These are phyloP conservation scores for Cyanoramphus novaezelandiae DNA, from an alignment of 2,113 vertebrate genomes.

Conservation along the genomic window DNA sequence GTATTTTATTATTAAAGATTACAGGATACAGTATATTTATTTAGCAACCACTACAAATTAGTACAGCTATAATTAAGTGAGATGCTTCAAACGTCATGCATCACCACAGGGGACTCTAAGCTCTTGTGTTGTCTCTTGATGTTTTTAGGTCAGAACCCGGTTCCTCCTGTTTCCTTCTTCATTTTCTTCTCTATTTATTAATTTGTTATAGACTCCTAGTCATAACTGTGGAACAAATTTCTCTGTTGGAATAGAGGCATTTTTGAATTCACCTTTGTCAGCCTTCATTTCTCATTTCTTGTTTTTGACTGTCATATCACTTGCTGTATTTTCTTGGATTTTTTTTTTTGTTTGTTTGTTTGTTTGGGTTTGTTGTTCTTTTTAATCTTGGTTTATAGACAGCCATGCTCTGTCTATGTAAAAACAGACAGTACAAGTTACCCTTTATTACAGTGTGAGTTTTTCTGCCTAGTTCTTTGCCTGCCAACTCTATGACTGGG, in stretches of 20 bases:
- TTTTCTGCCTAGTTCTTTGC: not conserved
- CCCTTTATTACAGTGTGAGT: accelerated
- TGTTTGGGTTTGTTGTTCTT: not conserved
- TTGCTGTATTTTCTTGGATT: not conserved
- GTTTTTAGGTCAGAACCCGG: not conserved
- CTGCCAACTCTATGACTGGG: not conserved
- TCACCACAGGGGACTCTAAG: not conserved
- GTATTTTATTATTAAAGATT: not conserved
- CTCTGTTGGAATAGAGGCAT: not conserved
- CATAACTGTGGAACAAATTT: not conserved
- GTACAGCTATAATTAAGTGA: not conserved
- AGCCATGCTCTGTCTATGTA: not conserved
- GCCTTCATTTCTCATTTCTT: not conserved
- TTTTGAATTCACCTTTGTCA: not conserved
- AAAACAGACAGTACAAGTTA: not conserved
- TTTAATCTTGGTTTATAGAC: not conserved
- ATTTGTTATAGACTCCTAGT: not conserved
- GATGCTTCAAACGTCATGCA: not conserved
- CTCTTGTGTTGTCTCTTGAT: not conserved
- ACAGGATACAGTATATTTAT: not conserved
- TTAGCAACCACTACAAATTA: not conserved
- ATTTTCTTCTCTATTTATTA: not conserved
- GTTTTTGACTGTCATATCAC: not conserved
- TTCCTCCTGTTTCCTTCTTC: not conserved
- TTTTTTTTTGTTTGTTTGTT: not conserved